Evolutionary conservation across 2,888 invertebrate species (phyloP).

Genomic region (Limulus polyphemus): DNA sequence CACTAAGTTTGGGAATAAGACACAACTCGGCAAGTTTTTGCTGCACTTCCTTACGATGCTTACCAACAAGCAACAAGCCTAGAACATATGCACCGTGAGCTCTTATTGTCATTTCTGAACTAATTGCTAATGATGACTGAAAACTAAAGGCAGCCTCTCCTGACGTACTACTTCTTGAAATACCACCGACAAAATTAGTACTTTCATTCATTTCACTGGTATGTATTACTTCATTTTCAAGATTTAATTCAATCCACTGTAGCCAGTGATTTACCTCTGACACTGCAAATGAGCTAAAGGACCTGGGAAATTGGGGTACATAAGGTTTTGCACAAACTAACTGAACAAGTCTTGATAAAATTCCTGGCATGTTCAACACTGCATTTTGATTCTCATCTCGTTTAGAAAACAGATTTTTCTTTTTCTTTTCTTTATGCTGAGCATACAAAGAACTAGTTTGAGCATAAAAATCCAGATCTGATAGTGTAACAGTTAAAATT

Average conservation of each 20-base stretch:
- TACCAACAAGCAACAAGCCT: conserved; percentile 37
- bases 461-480: conserved; percentile 39
- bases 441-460: conserved; percentile 36
- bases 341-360: conserved; percentile 35
- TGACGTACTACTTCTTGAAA: not conserved
- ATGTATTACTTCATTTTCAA: conserved; percentile 14
- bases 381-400: conserved; percentile 38
- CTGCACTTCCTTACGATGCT: conserved; percentile 38
- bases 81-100: conserved; percentile 38
- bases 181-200: conserved; percentile 12
- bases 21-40: conserved; percentile 36
- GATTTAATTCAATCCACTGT: conserved; percentile 37
- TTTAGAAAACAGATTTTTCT: conserved; percentile 35
- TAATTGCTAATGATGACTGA: conserved; percentile 10
- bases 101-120: conserved; percentile 33
- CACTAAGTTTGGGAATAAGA: conserved; percentile 36
- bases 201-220: not conserved
- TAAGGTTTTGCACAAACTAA: conserved; percentile 36
- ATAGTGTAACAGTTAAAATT: conserved; percentile 38
- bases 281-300: conserved; percentile 29
- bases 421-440: conserved; percentile 37
- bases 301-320: not conserved
- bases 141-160: conserved; percentile 1
- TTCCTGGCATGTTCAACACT: conserved; percentile 35
- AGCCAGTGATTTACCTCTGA: conserved; percentile 40